Conservation (phyloP, 2,113 vertebrate species). For the Dasyprocta punctata region DNA sequence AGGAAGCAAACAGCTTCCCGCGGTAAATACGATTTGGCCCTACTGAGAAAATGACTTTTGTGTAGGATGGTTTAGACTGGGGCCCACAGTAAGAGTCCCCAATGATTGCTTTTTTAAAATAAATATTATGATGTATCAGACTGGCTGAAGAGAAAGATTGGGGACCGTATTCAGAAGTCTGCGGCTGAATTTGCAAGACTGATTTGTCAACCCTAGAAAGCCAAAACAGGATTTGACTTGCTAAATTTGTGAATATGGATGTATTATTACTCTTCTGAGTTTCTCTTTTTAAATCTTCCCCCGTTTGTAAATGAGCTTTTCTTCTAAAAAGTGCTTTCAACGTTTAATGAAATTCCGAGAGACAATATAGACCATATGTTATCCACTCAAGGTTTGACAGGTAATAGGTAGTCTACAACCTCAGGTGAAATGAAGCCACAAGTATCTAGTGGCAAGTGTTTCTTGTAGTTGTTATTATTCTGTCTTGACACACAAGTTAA, state of each 20-base stretch:
- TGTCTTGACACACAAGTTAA: neutral
- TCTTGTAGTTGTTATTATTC: neutral
- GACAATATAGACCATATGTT: neutral
- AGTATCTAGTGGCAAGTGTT: neutral
- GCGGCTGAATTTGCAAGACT: slow-evolving; percentile 9
- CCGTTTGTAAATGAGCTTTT: slow-evolving; percentile 23
- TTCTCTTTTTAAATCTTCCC: neutral
- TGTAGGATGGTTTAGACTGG: neutral
- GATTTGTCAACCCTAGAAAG: neutral
- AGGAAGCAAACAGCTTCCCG: neutral
- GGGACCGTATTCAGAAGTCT: neutral
- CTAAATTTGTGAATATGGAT: neutral
- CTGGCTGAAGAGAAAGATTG: slow-evolving; percentile 23
- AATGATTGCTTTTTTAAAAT: slow-evolving; percentile 21
- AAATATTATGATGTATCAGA: neutral
- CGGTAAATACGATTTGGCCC: neutral
- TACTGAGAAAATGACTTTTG: slow-evolving; percentile 4
- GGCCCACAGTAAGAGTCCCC: neutral
- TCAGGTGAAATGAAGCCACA: neutral
- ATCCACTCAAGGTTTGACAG: neutral
- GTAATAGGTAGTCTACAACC: neutral
- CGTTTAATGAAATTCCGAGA: slow-evolving; percentile 14
- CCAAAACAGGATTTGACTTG: neutral
- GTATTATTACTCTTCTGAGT: neutral
- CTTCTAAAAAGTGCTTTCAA: neutral